Evolutionary conservation across 2,113 vertebrate genomes (phyloP).

Genomic region (Gopherus flavomarginatus): DNA sequence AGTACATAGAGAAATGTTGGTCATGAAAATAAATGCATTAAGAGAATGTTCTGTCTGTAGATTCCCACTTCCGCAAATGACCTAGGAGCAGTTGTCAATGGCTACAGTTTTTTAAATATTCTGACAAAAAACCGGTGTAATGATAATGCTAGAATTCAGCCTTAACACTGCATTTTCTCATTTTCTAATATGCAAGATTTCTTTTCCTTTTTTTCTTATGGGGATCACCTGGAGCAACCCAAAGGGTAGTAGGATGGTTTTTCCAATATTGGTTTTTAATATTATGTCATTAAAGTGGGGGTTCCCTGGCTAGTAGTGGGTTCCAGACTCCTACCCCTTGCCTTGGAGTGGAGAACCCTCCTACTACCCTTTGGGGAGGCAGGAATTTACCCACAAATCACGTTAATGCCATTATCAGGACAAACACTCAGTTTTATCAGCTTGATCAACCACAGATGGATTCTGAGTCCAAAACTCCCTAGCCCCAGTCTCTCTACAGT

Average conservation of each 20-base stretch:
- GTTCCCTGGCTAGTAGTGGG: not conserved
- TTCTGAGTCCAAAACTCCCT: not conserved
- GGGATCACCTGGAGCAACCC: rapidly evolving
- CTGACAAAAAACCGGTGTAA: not conserved
- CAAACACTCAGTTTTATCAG: not conserved
- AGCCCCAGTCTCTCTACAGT: not conserved
- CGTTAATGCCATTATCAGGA: not conserved
- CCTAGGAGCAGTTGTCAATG: not conserved
- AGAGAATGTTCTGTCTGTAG: not conserved
- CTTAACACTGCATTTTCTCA: not conserved
- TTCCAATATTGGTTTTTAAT: not conserved
- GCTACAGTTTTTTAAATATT: not conserved
- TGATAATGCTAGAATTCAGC: not conserved
- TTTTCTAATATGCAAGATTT: not conserved
- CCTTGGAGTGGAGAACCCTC: not conserved
- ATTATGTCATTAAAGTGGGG: not conserved
- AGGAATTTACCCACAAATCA: not conserved
- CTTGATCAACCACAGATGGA: not conserved
- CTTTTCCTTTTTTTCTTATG: not conserved
- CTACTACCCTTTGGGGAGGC: not conserved
- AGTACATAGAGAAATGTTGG: not conserved
- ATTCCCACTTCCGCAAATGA: not conserved
- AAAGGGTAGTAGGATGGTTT: too few relatives aligned
- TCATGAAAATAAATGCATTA: not conserved
- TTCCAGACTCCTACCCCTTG: not conserved